phyloP scores from a whole-genome alignment of 2,113 vertebrate genomes.

The Puntigrus tetrazona region DNA sequence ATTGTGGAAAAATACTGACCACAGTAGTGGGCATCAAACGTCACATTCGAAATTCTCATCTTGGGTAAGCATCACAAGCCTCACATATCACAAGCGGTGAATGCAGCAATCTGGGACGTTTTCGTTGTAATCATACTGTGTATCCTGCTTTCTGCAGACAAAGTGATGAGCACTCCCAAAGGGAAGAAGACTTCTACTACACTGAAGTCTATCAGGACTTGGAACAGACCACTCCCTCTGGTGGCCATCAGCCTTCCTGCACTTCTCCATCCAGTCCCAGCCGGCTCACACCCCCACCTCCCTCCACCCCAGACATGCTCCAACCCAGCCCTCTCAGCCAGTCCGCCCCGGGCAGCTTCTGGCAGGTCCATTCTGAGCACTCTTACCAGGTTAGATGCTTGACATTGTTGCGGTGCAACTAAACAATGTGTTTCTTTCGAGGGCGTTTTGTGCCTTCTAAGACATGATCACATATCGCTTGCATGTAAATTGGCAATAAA shows the following conservation, averaged over 20 bases:
- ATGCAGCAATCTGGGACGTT: background rate
- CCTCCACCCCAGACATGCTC: constrained; percentile 61
- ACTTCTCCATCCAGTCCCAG: constrained; percentile 53
- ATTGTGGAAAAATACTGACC: constrained; percentile 87
- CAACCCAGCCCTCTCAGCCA: constrained; percentile 77
- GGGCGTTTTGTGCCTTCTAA: background rate
- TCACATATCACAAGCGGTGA: background rate
- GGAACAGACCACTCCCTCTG: constrained; percentile 40
- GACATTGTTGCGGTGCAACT: background rate
- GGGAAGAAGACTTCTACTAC: constrained; percentile 93
- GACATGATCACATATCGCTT: background rate
- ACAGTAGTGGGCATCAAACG: constrained; percentile 90
- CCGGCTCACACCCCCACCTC: constrained; percentile 46
- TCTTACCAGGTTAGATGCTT: constrained; percentile 85
- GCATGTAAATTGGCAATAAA: background rate
- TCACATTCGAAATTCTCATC: constrained; percentile 86
- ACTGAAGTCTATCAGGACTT: constrained; percentile 77
- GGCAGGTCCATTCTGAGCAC: constrained; percentile 91
- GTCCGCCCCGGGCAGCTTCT: constrained; percentile 82
- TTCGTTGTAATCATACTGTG: background rate
- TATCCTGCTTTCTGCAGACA: constrained; percentile 63
- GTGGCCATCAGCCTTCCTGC: constrained; percentile 9
- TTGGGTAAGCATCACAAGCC: constrained; percentile 78
- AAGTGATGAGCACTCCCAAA: constrained; percentile 72
- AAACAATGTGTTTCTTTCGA: background rate